Evolutionary conservation across 2,113 vertebrate genomes (phyloP).

Genomic region (Gasterosteus aculeatus): DNA sequence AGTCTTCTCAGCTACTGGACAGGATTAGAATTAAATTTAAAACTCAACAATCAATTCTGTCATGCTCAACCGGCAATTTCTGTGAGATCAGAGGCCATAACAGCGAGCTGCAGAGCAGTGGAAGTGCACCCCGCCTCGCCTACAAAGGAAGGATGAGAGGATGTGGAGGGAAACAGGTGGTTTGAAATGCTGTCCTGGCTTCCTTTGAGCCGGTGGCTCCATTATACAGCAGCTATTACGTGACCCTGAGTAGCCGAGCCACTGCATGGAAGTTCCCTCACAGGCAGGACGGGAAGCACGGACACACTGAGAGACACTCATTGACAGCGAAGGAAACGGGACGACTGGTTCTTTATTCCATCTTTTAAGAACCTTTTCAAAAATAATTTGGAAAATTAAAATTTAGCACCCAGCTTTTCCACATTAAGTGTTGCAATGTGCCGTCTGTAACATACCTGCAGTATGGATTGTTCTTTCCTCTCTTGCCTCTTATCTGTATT

Average conservation of each 20-base stretch:
- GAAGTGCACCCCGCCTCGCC: slow-evolving; percentile 9
- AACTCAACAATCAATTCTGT: slow-evolving; percentile 1
- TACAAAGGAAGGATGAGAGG: slow-evolving; percentile 40
- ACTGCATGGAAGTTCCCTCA: slow-evolving; percentile 27
- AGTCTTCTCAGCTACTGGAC: not conserved
- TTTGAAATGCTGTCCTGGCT: slow-evolving; percentile 49
- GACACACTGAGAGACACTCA: slow-evolving; percentile 7
- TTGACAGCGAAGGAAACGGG: not conserved
- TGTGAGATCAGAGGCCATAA: slow-evolving; percentile 33
- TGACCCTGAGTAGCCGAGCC: slow-evolving; percentile 18
- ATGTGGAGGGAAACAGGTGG: slow-evolving; percentile 66
- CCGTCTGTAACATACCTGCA: not conserved
- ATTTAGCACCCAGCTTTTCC: not conserved
- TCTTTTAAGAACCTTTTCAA: not conserved
- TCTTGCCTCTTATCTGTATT: slow-evolving; percentile 36
- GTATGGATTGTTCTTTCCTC: not conserved
- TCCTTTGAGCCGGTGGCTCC: slow-evolving; percentile 45
- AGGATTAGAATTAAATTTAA: not conserved
- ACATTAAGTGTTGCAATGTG: slow-evolving; percentile 3
- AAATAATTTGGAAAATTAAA: not conserved
- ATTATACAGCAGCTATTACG: slow-evolving; percentile 49
- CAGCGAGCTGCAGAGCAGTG: slow-evolving; percentile 20
- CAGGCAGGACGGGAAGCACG: slow-evolving; percentile 26
- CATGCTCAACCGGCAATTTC: slow-evolving; percentile 4
- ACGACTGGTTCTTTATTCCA: not conserved